Base-by-base conservation (phyloP, 2,888 invertebrate genomes). In the Sinopyrophorus schimmeli region DNA sequence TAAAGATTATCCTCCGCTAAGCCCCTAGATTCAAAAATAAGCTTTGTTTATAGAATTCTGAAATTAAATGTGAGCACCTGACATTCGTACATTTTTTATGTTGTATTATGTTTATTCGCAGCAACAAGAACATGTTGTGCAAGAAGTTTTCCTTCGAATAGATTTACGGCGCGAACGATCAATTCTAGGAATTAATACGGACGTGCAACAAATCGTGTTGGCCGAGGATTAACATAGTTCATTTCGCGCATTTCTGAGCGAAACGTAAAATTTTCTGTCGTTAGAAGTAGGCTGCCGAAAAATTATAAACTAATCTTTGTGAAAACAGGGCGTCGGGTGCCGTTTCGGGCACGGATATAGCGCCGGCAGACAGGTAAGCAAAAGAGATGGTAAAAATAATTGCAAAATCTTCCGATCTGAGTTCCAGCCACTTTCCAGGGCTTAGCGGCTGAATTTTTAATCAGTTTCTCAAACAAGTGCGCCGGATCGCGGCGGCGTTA, bases 391-490 rank as follows among this genome's bases (percentile, higher is more conserved):
- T 53, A 67, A 70, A 70, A 71, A 70, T 70, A 71, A 70, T 70
- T 69, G 69, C 63, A 55, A 68, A 68, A 70, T 72, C 70, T 71
- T 71, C 60, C 69, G 65, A 68, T 66, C 70, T 64, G 69, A 65
- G 68, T 67, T 65, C 60, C 62, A 59, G 64, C 68, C 71, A 71
- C 72, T 73, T 71, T 64, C 66, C 63, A 61, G 54, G 67, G 72
- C 72, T 73, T 73, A 72, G 61, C 69, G 68, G 65, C 65, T 66
- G 68, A 70, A 72, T 73, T 73, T 72, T 73, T 73, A 73, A 73
- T 73, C 72, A 73, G 69, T 62, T 71, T 68, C 72, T 73, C 73
- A 72, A 73, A 73, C 72, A 72, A 63, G 62, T 58, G 59, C 53
- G 61, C 53, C 58, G 60, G 61, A 62, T 55, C 54, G 59, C 54